phyloP scores from a whole-genome alignment of 92 coral and sea anemone genomes.

The Zoanthus solanderi region DNA sequence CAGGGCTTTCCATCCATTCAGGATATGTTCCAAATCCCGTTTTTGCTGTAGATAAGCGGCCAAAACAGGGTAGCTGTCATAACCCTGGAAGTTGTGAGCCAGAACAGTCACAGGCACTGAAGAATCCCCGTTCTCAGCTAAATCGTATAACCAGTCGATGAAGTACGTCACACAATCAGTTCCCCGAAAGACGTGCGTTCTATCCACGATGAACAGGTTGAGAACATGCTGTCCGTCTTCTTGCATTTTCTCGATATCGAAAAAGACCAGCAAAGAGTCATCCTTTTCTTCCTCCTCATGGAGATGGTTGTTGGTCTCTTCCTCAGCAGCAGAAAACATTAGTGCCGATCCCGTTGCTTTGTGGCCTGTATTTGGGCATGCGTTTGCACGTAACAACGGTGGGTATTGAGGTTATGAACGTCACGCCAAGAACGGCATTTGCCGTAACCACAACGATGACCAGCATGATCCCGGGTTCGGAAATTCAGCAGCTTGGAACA shows the following conservation, averaged over 20 bases:
- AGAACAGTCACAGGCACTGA: not conserved
- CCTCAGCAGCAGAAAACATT: not conserved
- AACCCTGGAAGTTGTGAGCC: constrained; percentile 44
- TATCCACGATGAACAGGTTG: not conserved
- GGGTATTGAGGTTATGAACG: not conserved
- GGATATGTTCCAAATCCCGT: constrained; percentile 25
- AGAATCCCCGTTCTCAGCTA: not conserved
- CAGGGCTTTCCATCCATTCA: constrained; percentile 19
- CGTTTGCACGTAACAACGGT: not conserved
- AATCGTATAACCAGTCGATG: not conserved
- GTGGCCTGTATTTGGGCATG: not conserved
- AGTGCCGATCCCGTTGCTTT: not conserved
- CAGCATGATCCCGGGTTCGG: too few relatives aligned
- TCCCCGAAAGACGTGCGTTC: too few relatives aligned
- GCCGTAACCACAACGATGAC: not conserved
- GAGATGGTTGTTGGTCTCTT: not conserved
- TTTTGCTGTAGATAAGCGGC: constrained; percentile 2
- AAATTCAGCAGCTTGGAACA: too few relatives aligned
- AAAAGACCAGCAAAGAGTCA: not conserved
- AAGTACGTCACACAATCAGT: not conserved
- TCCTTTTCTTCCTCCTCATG: not conserved
- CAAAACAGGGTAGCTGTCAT: constrained; percentile 37
- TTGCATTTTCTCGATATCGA: not conserved
- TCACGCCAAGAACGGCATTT: not conserved
- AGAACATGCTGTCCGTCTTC: not conserved